Evolutionary conservation across 1,140 invertebrate species (phyloP), one percentile per base, ranked within the genome.

Genomic region (Tenebrio molitor): DNA sequence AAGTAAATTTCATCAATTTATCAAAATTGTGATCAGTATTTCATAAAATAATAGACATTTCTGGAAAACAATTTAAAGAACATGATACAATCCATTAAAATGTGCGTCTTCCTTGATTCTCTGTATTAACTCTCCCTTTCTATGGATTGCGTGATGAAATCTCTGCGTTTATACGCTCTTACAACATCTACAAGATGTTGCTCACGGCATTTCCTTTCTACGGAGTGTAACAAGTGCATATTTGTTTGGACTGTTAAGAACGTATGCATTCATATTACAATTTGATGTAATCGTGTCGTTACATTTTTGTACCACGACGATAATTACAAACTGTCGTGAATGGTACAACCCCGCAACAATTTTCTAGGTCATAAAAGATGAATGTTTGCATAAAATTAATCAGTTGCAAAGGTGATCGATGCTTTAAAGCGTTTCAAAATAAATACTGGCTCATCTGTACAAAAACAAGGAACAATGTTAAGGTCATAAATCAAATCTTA

Each of bases 171-270:
- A 29, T 29, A 29, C 25, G 12, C 12, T 58, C 10, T 58, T 58
- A 58, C 50, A 58, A 58, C 50, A 58, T 15, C 10, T 58, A 12
- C 12, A 58, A 58, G 50, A 58, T 58, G 50, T 58, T 34, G 50
- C 50, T 58, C 23, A 29, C 50, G 23, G 50, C 50, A 58, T 58
- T 58, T 58, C 50, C 50, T 58, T 58, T 58, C 50, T 58, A 58
- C 23, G 12, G 50, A 58, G 21, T 58, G 23, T 29, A 58, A 58
- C 50, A 58, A 58, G 50, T 58, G 50, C 50, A 58, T 33, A 58
- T 58, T 58, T 58, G 50, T 58, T 25, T 7, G 6, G n/a, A 12
- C 23, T 3, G 14, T 58, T 58, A 58, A 12, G n/a, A 29, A 58
- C n/a, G 50, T 19, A 58, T 58, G 50, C 50, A 58, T 58, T 58